phyloP scores from a whole-genome alignment of 1,140 invertebrate species.

The Vollenhovia emeryi region DNA sequence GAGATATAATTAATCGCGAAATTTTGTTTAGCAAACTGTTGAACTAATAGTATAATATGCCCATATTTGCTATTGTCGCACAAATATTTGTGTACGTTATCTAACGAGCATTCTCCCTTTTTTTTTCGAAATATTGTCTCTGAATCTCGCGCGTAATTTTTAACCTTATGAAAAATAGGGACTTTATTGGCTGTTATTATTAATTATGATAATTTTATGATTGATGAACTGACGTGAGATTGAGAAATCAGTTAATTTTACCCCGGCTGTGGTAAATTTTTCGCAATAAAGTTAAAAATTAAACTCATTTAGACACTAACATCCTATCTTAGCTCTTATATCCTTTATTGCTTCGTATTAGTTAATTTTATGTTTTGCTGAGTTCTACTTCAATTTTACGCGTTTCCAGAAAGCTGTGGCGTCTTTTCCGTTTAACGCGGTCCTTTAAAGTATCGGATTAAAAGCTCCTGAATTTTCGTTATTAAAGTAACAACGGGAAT shows the following conservation, averaged over 20 bases:
- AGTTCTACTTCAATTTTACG: neutral
- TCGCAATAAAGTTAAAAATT: too few species aligned
- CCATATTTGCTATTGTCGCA: neutral
- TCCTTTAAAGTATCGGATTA: neutral
- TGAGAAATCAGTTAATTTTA: neutral
- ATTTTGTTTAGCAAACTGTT: constrained; percentile 4
- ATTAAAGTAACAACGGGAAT: constrained; percentile 21
- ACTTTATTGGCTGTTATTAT: neutral
- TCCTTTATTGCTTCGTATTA: too few species aligned
- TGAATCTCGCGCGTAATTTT: neutral
- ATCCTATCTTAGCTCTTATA: too few species aligned
- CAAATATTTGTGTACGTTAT: neutral
- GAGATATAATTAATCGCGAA: neutral
- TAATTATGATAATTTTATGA: neutral
- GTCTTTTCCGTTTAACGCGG: neutral
- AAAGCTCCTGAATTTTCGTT: constrained; percentile 7
- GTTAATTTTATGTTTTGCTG: neutral
- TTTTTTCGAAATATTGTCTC: neutral
- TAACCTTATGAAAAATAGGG: neutral
- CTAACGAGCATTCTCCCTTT: neutral
- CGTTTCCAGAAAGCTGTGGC: neutral
- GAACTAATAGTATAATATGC: neutral
- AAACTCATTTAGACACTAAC: too few species aligned
- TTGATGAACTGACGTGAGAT: neutral
- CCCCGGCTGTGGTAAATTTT: too few species aligned